A percentile compares a stretch with the other conserved stretches of the same genome.
Evolutionary conservation across 2,797 vertebrate genomes (phyloP).

Genomic region (Aldrovandia affinis): DNA sequence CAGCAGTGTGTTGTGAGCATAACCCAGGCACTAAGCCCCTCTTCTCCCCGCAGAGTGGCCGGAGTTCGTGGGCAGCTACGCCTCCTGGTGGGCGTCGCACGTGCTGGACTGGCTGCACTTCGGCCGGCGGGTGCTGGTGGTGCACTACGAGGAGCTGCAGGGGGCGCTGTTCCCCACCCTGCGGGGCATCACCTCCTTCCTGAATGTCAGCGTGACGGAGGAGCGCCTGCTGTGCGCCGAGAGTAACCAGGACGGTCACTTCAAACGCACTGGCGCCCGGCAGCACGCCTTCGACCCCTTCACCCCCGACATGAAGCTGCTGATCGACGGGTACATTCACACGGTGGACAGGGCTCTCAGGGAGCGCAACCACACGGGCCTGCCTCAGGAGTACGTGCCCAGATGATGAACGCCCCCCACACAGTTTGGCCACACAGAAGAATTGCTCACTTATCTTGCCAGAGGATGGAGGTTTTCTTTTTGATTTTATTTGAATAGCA

Average conservation of each 20-base stretch:
- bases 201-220: constrained; percentile 81
- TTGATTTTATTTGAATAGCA: neutral
- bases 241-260: constrained; percentile 91
- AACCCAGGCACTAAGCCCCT: neutral
- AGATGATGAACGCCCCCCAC: constrained; percentile 77
- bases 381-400: constrained; percentile 88
- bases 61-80: constrained; percentile 92
- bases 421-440: neutral
- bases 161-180: constrained; percentile 82
- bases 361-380: constrained; percentile 82
- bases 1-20: neutral
- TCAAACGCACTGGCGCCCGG: constrained; percentile 81
- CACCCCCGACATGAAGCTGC: constrained; percentile 84
- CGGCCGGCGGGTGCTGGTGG: constrained; percentile 81
- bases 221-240: constrained; percentile 89
- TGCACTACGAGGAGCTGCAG: constrained; percentile 91
- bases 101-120: constrained; percentile 91
- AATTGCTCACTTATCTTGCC: neutral
- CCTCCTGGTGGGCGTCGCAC: constrained; percentile 95
- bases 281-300: constrained; percentile 84
- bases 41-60: constrained; percentile 83
- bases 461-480: neutral
- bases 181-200: constrained; percentile 81
- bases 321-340: constrained; percentile 84
- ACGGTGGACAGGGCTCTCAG: constrained; percentile 86